These are phyloP conservation scores for Scaptomyza pallida DNA, from an alignment of 1,140 invertebrate genomes.

Conservation along the genomic window DNA sequence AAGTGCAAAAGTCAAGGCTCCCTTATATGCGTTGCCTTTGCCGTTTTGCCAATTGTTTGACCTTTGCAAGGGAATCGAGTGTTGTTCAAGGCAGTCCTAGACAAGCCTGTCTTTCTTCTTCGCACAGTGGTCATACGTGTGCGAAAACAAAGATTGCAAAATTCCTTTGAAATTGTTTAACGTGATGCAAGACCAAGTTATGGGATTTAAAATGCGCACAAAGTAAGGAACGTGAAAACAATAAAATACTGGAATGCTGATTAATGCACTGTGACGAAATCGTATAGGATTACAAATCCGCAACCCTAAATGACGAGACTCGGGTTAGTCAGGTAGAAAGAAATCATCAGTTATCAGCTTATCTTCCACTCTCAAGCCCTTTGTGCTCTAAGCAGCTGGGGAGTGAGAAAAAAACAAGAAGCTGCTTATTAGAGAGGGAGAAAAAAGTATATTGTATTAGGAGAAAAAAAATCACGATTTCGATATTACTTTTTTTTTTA, in stretches of 20 bases:
- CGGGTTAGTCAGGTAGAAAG: constrained; percentile 28
- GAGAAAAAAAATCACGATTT: no score
- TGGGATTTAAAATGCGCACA: constrained; percentile 26
- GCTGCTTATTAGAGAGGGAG: constrained; percentile 18
- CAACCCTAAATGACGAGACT: constrained; percentile 40
- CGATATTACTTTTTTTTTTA: no score
- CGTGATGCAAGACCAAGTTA: constrained; percentile 7
- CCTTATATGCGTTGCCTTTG: constrained; percentile 30
- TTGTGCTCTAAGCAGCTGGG: constrained; percentile 22
- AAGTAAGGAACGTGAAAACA: constrained; percentile 22
- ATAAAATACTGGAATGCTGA: constrained; percentile 52
- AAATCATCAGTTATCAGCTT: constrained; percentile 31
- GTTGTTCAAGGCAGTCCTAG: constrained; percentile 59
- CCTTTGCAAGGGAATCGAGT: constrained; percentile 65
- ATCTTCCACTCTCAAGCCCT: constrained; percentile 12
- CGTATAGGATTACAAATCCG: constrained; percentile 30
- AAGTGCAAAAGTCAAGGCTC: constrained; percentile 81
- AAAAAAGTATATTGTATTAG: no score
- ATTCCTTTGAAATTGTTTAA: constrained; percentile 20
- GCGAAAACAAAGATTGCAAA: constrained; percentile 17
- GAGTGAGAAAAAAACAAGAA: constrained; percentile 1
- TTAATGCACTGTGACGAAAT: constrained; percentile 73
- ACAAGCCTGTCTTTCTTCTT: constrained; percentile 37
- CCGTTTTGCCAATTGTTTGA: constrained; percentile 57
- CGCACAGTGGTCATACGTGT: constrained; percentile 53